phyloP scores from a whole-genome alignment of 2,797 vertebrate species.

The Megalops cyprinoides region DNA sequence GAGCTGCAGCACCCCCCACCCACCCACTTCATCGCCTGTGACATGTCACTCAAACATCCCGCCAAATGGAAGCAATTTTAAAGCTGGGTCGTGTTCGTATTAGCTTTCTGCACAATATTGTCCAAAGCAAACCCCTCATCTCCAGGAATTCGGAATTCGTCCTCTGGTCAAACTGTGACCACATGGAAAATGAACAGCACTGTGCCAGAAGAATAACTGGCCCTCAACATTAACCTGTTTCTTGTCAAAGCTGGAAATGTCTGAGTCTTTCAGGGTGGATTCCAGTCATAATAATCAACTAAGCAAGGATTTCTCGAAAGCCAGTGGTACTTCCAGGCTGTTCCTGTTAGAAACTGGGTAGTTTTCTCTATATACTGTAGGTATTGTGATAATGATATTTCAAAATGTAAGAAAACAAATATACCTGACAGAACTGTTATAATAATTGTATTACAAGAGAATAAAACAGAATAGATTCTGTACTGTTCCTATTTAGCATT shows the following conservation, averaged over 20 bases:
- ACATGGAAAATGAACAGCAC: neutral
- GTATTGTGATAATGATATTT: no score
- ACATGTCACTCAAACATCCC: slow-evolving; percentile 9
- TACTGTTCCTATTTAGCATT: no score
- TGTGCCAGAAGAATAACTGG: neutral
- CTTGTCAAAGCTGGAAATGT: neutral
- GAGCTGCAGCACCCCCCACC: no score
- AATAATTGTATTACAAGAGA: no score
- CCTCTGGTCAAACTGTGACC: neutral
- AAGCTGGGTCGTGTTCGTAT: neutral
- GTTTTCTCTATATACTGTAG: no score
- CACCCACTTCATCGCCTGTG: neutral
- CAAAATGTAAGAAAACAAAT: no score
- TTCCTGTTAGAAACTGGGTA: no score
- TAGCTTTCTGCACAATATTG: neutral
- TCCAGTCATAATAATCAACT: no score
- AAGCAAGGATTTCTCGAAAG: no score
- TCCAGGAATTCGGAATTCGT: neutral
- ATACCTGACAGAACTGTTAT: no score
- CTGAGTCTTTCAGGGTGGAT: neutral
- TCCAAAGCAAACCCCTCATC: neutral
- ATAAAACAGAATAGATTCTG: no score
- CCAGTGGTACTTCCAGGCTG: no score
- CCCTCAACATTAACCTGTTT: neutral
- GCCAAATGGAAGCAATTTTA: slow-evolving; percentile 2